These are phyloP conservation scores for Pagrus major DNA, from an alignment of 2,113 vertebrate species.

Conservation along the genomic window DNA sequence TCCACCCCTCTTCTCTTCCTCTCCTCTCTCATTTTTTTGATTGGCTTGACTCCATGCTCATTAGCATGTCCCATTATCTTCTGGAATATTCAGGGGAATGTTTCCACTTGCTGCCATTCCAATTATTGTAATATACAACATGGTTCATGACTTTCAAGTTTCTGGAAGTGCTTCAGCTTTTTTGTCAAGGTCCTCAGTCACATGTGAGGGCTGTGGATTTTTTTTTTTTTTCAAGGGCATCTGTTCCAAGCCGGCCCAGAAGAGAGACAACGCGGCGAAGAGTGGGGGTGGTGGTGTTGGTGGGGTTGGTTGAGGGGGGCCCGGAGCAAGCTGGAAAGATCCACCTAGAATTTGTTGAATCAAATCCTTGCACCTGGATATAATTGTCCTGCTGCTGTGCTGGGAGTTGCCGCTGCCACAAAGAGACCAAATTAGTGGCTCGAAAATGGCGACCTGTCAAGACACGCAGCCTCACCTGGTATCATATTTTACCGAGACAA, in stretches of 20 bases:
- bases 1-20: slow-evolving; percentile 41
- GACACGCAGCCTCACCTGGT: slow-evolving; percentile 92
- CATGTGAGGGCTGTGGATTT: slow-evolving; percentile 82
- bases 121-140: slow-evolving; percentile 85
- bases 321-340: slow-evolving; percentile 88
- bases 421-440: slow-evolving; percentile 96
- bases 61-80: slow-evolving; percentile 86
- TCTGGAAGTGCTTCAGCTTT: slow-evolving; percentile 84
- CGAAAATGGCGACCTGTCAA: slow-evolving; percentile 94
- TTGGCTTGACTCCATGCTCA: slow-evolving; percentile 85
- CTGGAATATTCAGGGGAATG: slow-evolving; percentile 82
- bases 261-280: slow-evolving; percentile 75
- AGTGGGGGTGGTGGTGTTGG: slow-evolving; percentile 64
- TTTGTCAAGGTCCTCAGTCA: slow-evolving; percentile 84
- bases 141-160: slow-evolving; percentile 85
- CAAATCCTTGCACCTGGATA: slow-evolving; percentile 98
- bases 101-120: slow-evolving; percentile 83
- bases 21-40: slow-evolving; percentile 67
- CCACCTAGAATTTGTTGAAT: slow-evolving; percentile 98
- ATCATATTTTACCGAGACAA: slow-evolving; percentile 80
- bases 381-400: slow-evolving; percentile 97
- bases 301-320: slow-evolving; percentile 71
- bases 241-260: slow-evolving; percentile 89
- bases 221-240: slow-evolving; percentile 93
- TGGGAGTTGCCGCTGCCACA: slow-evolving; percentile 93